Evolutionary conservation across 2,797 vertebrate genomes (phyloP), one percentile per base, ranked within the genome.

Genomic region (Artibeus jamaicensis): DNA sequence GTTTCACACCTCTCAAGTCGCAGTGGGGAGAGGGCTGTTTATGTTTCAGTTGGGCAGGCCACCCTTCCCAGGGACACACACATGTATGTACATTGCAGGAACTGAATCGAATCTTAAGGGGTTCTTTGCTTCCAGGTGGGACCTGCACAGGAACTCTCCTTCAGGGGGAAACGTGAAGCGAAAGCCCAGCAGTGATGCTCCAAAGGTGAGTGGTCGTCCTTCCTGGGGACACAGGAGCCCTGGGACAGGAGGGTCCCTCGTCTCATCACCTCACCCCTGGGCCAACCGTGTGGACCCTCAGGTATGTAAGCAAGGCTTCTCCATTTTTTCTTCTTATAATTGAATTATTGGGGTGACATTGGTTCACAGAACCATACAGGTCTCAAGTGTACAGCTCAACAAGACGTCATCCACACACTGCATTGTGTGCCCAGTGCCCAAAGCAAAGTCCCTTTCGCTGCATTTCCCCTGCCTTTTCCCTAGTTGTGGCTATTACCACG

Each of bases 281-380:
- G 18, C 42, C 10, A 0, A 39, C 53, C 0, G 5, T n/a, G 11
- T 9, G 21, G 44, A n/a, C 2, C 39, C 9, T 37, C 32, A 24
- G 48, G 11, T 9, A 24, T 0, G 0, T 19, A 12, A 16, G 4
- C 22, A 48, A 46, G 29, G 1, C 32, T 34, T 93, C 42, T 39
- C 48, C 81, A 55, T 22, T 3, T 46, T 32, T 32, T 67, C 62
- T 37, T 70, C 37, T 39, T 70, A 11, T n/a, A 11, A 50, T 22
- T 12, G 73, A 48, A 48, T 76, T n/a, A n/a, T 76, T n/a, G 44
- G 16, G 46, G 32, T 12, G 29, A 50, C 44, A 19, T 6, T 50
- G 44, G 46, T 48, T 76, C 32, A 76, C 46, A 50, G 50, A 48
- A 11, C 44, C 44, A 50, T 21, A 22, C 44, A 76, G 44, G 9